A percentile compares a stretch with the other conserved stretches of the same genome.
These are phyloP conservation scores for Platypus cylindrus DNA, from an alignment of 2,888 invertebrate species.

Conservation along the genomic window DNA sequence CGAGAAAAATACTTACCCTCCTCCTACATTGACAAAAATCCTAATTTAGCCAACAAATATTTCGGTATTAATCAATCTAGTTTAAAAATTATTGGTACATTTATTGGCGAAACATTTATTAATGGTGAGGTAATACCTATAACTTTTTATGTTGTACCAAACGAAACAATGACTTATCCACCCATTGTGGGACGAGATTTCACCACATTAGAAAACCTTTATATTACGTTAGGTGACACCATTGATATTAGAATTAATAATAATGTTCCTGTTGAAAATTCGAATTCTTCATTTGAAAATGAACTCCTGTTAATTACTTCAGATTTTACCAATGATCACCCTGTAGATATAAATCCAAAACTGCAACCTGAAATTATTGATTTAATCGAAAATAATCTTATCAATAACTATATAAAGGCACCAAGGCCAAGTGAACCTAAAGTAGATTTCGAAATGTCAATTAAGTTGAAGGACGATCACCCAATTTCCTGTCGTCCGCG, in stretches of 20 bases:
- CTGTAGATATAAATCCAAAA: constrained; percentile 2
- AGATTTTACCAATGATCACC: constrained; percentile 1
- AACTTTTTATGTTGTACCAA: constrained; percentile 9
- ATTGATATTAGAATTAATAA: constrained; percentile 2
- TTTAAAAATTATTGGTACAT: constrained; percentile 9
- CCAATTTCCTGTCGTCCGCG: constrained; percentile 3
- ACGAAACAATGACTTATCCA: constrained; percentile 9
- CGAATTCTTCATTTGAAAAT: not conserved
- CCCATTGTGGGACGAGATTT: constrained; percentile 10
- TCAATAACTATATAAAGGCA: constrained; percentile 5
- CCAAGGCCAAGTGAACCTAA: constrained; percentile 3
- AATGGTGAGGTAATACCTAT: constrained; percentile 3
- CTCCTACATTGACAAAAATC: not conserved
- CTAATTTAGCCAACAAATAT: constrained; percentile 4
- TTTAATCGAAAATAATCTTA: constrained; percentile 1
- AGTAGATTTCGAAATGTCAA: constrained; percentile 8
- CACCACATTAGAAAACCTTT: constrained; percentile 3
- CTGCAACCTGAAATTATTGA: constrained; percentile 1
- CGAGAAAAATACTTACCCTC: constrained; percentile 7
- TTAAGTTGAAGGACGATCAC: constrained; percentile 5
- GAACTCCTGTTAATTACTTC: not conserved
- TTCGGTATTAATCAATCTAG: constrained; percentile 10
- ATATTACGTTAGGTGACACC: constrained; percentile 1
- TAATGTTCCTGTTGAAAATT: no score
- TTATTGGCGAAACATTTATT: constrained; percentile 4